phyloP scores from a whole-genome alignment of 2,888 invertebrate species.

The Syrphus vitripennis region DNA sequence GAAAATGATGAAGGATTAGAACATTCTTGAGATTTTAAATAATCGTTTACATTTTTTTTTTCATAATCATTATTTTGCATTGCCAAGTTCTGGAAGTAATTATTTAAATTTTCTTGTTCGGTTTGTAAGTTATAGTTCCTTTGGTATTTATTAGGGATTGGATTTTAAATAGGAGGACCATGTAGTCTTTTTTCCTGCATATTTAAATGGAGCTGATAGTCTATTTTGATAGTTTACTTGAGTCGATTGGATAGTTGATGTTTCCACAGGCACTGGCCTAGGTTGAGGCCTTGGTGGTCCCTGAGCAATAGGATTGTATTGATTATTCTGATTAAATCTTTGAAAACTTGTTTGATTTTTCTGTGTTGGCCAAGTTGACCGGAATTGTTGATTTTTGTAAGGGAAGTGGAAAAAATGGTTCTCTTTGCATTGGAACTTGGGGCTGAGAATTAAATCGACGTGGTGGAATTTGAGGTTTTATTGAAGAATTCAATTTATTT shows the following conservation, averaged over 20 bases:
- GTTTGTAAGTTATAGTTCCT: constrained; percentile 28
- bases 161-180: background rate
- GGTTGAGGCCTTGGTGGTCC: background rate
- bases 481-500: background rate
- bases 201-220: background rate
- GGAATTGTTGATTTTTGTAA: background rate
- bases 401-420: background rate
- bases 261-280: background rate
- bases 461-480: background rate
- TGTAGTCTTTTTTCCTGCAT: constrained; percentile 45
- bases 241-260: background rate
- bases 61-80: too few species aligned
- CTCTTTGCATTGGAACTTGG: background rate
- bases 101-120: too few species aligned
- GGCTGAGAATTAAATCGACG: background rate
- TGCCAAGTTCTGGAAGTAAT: too few species aligned
- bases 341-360: background rate
- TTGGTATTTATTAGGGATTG: constrained; percentile 13
- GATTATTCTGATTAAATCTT: background rate
- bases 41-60: background rate
- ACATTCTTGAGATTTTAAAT: background rate
- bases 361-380: background rate
- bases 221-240: background rate
- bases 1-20: background rate
- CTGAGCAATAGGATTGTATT: background rate